These are phyloP conservation scores for Cryptosula pallasiana DNA, from an alignment of 2,888 invertebrate species.

Conservation along the genomic window DNA sequence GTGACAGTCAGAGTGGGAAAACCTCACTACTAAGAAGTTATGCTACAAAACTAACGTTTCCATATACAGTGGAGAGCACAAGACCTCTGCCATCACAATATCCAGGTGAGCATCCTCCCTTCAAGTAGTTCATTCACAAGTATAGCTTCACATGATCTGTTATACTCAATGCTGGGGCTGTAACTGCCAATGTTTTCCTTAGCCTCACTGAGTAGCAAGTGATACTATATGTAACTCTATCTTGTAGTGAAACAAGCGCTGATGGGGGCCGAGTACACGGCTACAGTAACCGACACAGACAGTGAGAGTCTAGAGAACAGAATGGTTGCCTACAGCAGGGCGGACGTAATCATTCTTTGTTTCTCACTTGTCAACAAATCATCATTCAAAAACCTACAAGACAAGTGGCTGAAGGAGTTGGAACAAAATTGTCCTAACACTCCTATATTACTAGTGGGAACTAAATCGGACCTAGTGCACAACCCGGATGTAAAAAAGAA, in stretches of 20 bases:
- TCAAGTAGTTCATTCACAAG: no score
- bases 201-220: no score
- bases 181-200: no score
- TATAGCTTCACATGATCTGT: no score
- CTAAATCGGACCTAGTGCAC: slow-evolving; percentile 15
- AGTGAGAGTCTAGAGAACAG: neutral
- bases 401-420: slow-evolving; percentile 8
- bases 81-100: slow-evolving; percentile 16
- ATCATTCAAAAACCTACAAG: neutral
- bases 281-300: slow-evolving; percentile 3
- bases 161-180: no score
- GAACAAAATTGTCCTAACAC: slow-evolving; percentile 16
- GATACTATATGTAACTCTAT: no score
- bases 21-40: slow-evolving; percentile 3
- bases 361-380: slow-evolving; percentile 14
- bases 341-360: slow-evolving; percentile 1
- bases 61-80: neutral
- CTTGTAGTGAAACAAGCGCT: slow-evolving; percentile 6
- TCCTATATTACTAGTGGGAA: slow-evolving; percentile 15
- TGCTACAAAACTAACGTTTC: neutral
- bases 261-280: neutral
- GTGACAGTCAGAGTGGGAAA: slow-evolving; percentile 14
- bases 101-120: slow-evolving; percentile 17
- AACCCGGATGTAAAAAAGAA: neutral
- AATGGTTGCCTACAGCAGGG: neutral